Percentiles rank a stretch among this genome's conserved stretches.
Conservation (phyloP, 2,888 invertebrate genomes). For the Peribatodes rhomboidaria region DNA sequence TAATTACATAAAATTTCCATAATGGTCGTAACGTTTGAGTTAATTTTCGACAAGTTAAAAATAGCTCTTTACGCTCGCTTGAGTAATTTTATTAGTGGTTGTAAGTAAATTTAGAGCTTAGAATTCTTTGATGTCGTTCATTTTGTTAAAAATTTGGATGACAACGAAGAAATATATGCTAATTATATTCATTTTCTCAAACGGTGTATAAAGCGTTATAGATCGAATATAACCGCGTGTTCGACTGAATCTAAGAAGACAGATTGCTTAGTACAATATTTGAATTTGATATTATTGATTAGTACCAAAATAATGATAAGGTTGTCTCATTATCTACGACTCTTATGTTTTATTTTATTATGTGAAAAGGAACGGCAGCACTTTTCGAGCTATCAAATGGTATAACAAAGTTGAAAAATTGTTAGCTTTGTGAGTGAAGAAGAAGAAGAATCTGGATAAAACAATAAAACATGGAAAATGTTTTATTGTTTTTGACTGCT, state of each 20-base stretch:
- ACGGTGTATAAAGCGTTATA: slow-evolving; percentile 1
- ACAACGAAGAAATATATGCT: not conserved
- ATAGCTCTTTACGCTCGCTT: not conserved
- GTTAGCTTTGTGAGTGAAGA: too few relatives aligned
- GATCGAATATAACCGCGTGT: not conserved
- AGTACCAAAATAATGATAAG: not conserved
- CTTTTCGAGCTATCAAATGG: too few relatives aligned
- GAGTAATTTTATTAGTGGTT: not conserved
- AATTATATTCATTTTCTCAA: slow-evolving; percentile 11
- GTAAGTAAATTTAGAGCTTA: not conserved
- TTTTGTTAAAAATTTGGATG: slow-evolving; percentile 1
- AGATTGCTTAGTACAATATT: not conserved
- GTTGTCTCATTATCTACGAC: too few relatives aligned
- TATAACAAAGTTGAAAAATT: too few relatives aligned
- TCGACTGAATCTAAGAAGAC: not conserved
- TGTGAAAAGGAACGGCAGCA: too few relatives aligned
- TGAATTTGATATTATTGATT: not conserved
- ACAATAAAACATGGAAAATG: too few relatives aligned
- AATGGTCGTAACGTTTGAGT: not conserved
- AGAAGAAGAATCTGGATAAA: too few relatives aligned
- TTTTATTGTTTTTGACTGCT: too few relatives aligned
- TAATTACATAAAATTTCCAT: slow-evolving; percentile 1
- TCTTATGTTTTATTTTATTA: too few relatives aligned
- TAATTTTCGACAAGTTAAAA: not conserved
- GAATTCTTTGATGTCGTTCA: not conserved